Evolutionary conservation across 2,797 vertebrate species (phyloP), one percentile per base, ranked within the genome.

Genomic region (Tachyglossus aculeatus): DNA sequence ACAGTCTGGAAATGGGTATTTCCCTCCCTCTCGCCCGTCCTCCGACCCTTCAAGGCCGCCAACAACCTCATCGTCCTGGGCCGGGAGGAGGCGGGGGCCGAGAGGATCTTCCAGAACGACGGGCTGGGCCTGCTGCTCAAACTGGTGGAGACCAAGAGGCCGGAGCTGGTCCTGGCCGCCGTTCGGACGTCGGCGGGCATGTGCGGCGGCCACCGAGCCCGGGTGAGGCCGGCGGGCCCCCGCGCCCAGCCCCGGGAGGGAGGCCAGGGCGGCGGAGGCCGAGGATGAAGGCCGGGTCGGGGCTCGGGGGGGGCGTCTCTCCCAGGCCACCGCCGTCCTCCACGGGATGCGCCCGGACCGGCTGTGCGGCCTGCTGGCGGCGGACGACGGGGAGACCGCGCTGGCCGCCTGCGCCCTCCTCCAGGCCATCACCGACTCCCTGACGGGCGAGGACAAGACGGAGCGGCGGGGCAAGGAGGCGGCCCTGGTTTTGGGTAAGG

Each of bases 51-150:
- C 50, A 69, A 99, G 98, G 98, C 98, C 36, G 97, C 95, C 51
- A 99, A 98, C 91, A 99, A 99, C 85, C 91, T 99, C 69, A 96
- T 97, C 21, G 98, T 99, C 56, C 87, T 99, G 38, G 94, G 97
- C 2, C 91, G 98, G 64, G 98, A 99, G 54, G 98, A 98, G 11
- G 96, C 97, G 0, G 98, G 98, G 31, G 95, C 97, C 0, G 97
- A 99, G 84, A 94, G 93, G 88, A 98, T 99, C 83, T 99, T 99
- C 90, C 94, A 98, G 92, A 98, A 94, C 86, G 98, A 99, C 0
- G 98, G 98, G 0, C 91, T 99, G 43, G 85, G 90, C 64, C 84
- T 99, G 83, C 90, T 99, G 18, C 65, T 96, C 80, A 94, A 94
- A 79, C 92, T 99, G 74, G 91, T 99, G 27, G 95, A 96, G 67